Base-by-base conservation (phyloP, 2,113 vertebrate species). In the Silurus asotus region DNA sequence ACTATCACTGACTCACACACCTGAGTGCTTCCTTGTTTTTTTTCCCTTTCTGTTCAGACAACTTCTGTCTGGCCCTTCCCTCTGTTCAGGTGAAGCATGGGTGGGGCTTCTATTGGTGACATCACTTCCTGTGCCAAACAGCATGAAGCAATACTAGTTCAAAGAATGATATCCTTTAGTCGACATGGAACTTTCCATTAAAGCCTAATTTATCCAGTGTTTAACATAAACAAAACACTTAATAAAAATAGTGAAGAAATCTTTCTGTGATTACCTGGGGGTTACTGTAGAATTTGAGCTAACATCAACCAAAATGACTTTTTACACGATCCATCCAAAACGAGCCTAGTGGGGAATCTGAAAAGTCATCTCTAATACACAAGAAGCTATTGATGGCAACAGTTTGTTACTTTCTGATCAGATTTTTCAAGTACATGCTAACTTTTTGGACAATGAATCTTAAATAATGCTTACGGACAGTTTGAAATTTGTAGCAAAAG, bases 31-130 rank as follows among this genome's bases (percentile, higher is more conserved):
- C 94, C 90, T 93, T 92, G 93, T 94, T 95, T 93, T 88, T 88
- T 55, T 37, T 88, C 90, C 58, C 89, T 88, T 87, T 91, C 88
- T 81, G 81, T 84, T 77, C 86, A 76, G 65, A 80, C 61, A 4
- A 84, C 78, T 91, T 91, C 89, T 14, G 76, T 82, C 64, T 70
- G 84, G 90, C 88, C 88, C 92, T 91, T 88, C 94, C 94, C 89
- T 93, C 93, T 92, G 86, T 90, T 92, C 96, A 97, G 96, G 96
- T 97, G 92, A 93, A 76, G 87, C 88, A 91, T 90, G 93, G 93
- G 94, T 89, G 80, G 91, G 89, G 90, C 90, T 61, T 88, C 6
- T 0, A 19, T 80, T 77, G 1, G 5, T 91, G 93, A 89, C 93
- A 87, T 96, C 95, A 97, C 90, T 94, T 96, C 95, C 95, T 93